phyloP scores from a whole-genome alignment of 2,888 invertebrate genomes.

The Tachystola acroxantha region DNA sequence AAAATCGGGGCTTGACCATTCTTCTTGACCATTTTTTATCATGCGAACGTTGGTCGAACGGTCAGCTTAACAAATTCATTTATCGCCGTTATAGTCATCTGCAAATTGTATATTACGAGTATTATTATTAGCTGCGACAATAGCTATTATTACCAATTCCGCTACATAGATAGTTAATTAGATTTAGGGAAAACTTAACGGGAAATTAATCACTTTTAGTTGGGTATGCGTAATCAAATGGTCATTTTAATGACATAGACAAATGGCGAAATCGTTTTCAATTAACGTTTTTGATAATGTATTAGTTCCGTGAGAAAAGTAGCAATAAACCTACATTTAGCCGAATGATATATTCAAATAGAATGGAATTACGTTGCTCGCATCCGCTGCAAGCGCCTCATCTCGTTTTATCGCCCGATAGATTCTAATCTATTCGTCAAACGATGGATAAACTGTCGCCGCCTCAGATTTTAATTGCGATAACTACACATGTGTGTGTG shows the following conservation, averaged over 20 bases:
- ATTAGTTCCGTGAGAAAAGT: conserved; percentile 77
- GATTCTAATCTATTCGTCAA: conserved; percentile 70
- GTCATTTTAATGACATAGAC: conserved; percentile 53
- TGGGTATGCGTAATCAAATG: conserved; percentile 40
- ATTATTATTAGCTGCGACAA: conserved; percentile 31
- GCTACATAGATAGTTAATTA: conserved; percentile 28
- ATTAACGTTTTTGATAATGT: conserved; percentile 70
- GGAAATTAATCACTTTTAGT: conserved; percentile 34
- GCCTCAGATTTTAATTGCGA: conserved; percentile 52
- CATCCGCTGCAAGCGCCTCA: conserved; percentile 70
- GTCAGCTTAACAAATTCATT: conserved; percentile 44
- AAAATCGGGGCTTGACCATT: conserved; percentile 65
- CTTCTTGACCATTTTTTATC: conserved; percentile 59
- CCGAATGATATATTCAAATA: conserved; percentile 74
- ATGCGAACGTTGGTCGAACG: conserved; percentile 49
- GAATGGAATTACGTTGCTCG: conserved; percentile 67
- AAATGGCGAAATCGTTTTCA: conserved; percentile 70
- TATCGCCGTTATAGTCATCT: conserved; percentile 30
- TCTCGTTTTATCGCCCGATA: conserved; percentile 50
- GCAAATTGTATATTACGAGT: no score
- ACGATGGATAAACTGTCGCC: conserved; percentile 56
- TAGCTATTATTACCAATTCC: conserved; percentile 19
- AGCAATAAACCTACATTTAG: conserved; percentile 76
- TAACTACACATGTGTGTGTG: conserved; percentile 34
- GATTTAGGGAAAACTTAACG: conserved; percentile 38